These are phyloP conservation scores for Drosophila eugracilis DNA, from an alignment of 1,140 invertebrate genomes.

Conservation along the genomic window DNA sequence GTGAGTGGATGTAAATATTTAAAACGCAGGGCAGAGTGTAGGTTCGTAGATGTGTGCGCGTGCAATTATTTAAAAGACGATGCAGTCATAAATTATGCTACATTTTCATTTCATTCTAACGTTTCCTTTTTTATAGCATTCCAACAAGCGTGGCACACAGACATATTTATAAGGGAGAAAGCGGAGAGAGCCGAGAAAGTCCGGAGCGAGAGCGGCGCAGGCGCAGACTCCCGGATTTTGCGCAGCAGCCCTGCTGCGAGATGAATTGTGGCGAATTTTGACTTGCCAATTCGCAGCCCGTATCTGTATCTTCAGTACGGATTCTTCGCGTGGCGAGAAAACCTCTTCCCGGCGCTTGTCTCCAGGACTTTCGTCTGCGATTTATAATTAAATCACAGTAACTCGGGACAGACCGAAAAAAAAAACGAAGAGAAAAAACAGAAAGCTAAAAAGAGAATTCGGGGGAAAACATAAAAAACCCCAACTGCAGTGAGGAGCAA, in stretches of 20 bases:
- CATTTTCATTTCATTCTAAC: conserved; percentile 83
- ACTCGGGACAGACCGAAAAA: conserved; percentile 19
- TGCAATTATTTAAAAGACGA: conserved; percentile 83
- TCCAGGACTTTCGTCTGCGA: conserved; percentile 29
- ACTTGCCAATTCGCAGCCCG: conserved; percentile 38
- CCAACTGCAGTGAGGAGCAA: conserved; percentile 34
- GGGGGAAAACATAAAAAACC: not conserved
- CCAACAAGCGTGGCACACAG: conserved; percentile 57
- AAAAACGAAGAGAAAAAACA: conserved; percentile 12
- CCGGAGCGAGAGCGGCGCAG: conserved; percentile 29
- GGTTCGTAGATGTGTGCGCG: conserved; percentile 54
- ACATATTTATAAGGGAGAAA: conserved; percentile 16
- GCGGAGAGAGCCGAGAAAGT: conserved; percentile 7
- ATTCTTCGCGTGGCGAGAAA: conserved; percentile 67
- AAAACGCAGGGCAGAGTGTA: conserved; percentile 39
- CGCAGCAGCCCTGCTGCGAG: conserved; percentile 63
- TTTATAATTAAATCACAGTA: conserved; percentile 51
- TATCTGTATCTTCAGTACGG: conserved; percentile 75
- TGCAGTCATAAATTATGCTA: conserved; percentile 82
- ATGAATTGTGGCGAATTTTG: conserved; percentile 35
- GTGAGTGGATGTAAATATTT: conserved; percentile 73
- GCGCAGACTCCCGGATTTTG: conserved; percentile 58
- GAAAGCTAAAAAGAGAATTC: not conserved
- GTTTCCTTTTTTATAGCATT: conserved; percentile 82
- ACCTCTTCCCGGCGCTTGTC: not conserved